Percentiles rank a stretch among this genome's conserved stretches.
Evolutionary conservation across 1,140 invertebrate genomes (phyloP).

Genomic region (Apis dorsata): DNA sequence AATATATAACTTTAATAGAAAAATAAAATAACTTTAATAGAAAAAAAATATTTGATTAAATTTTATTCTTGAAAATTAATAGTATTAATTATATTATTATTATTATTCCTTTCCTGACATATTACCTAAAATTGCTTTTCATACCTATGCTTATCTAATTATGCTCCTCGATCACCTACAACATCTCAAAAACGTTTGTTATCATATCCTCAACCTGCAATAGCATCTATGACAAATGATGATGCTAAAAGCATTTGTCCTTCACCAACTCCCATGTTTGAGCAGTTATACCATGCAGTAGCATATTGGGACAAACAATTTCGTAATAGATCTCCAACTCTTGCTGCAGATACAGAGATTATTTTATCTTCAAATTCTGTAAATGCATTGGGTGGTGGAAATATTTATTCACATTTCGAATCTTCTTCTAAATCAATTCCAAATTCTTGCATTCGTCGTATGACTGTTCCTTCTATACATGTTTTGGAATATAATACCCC

Average conservation of each 20-base stretch:
- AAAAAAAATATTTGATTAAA: constrained; percentile 32
- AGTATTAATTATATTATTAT: constrained; percentile 34
- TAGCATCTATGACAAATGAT: constrained; percentile 43
- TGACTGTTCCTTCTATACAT: constrained; percentile 74
- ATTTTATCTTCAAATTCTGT: constrained; percentile 37
- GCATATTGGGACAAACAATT: constrained; percentile 79
- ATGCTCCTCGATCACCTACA: constrained; percentile 70
- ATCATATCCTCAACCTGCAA: constrained; percentile 70
- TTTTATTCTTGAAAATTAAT: neutral
- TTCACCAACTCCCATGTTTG: constrained; percentile 80
- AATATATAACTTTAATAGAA: neutral
- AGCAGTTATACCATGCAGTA: constrained; percentile 81
- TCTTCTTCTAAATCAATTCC: constrained; percentile 27
- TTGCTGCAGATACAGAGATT: constrained; percentile 54
- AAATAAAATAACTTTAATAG: neutral
- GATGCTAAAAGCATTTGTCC: constrained; percentile 70
- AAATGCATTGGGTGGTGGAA: constrained; percentile 49
- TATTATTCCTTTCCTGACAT: constrained; percentile 32
- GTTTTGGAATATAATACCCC: constrained; percentile 73
- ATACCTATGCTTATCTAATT: constrained; percentile 65
- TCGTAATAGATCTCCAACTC: constrained; percentile 68
- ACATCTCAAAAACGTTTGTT: constrained; percentile 73
- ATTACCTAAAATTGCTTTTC: constrained; percentile 48
- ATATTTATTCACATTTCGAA: constrained; percentile 45
- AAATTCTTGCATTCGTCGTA: constrained; percentile 60